These are phyloP conservation scores for Acrocephalus kingi DNA, from an alignment of 2,113 vertebrate species.

Conservation along the genomic window DNA sequence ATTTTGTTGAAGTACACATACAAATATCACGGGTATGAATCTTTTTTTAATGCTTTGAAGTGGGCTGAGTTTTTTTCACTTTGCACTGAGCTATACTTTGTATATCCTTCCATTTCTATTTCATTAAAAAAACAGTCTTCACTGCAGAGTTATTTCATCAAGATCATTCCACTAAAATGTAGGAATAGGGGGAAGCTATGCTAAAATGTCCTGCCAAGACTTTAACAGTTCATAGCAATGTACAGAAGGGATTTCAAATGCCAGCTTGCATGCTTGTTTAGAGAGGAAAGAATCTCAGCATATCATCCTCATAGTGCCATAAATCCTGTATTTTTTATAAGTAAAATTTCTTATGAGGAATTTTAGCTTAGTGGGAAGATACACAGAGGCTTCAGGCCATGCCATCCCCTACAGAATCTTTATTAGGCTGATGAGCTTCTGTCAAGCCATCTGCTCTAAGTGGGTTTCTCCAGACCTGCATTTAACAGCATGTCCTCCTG, in stretches of 20 bases:
- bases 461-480: background rate
- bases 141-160: background rate
- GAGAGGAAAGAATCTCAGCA: background rate
- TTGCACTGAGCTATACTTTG: background rate
- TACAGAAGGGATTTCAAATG: background rate
- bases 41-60: background rate
- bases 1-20: background rate
- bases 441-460: background rate
- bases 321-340: background rate
- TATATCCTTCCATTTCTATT: background rate
- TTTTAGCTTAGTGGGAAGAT: background rate
- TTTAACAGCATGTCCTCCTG: background rate
- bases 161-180: background rate
- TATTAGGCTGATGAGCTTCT: background rate
- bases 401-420: background rate
- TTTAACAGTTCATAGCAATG: background rate
- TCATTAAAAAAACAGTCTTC: background rate
- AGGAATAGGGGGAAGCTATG: background rate
- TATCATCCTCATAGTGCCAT: background rate
- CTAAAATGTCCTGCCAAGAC: background rate
- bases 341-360: background rate
- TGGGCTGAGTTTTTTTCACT: fast-evolving
- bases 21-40: fast-evolving
- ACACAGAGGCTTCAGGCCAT: background rate
- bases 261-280: background rate